phyloP scores from a whole-genome alignment of 2,888 invertebrate genomes.

The Drosophila testacea region DNA sequence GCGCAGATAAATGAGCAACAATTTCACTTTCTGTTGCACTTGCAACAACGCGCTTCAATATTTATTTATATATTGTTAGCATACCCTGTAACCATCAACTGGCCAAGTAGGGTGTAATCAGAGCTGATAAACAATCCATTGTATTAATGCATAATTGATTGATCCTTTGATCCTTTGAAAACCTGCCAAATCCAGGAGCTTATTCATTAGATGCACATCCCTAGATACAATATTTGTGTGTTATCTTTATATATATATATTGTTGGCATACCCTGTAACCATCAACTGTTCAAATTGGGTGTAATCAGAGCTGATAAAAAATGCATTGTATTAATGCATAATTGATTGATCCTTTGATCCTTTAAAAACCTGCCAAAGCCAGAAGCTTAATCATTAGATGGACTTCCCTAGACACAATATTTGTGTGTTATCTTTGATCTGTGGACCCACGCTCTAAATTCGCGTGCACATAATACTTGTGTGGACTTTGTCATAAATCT shows the following conservation, averaged over 20 bases:
- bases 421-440: slow-evolving; percentile 9
- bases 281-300: not conserved
- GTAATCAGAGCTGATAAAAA: not conserved
- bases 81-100: slow-evolving; percentile 5
- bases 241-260: slow-evolving; percentile 25
- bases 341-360: not conserved
- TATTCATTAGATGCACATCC: not conserved
- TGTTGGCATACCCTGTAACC: slow-evolving; percentile 3
- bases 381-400: slow-evolving; percentile 4
- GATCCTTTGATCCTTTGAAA: not conserved
- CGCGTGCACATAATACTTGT: not conserved
- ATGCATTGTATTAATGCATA: not conserved
- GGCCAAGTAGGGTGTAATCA: not conserved
- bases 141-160: not conserved
- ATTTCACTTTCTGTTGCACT: slow-evolving; percentile 67
- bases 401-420: not conserved
- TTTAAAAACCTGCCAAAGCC: not conserved
- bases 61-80: slow-evolving; percentile 19
- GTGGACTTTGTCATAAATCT: slow-evolving; percentile 28
- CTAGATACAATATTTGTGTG: not conserved
- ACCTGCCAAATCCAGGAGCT: slow-evolving; percentile 4
- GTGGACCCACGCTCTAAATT: slow-evolving; percentile 41
- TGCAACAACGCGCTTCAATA: slow-evolving; percentile 27
- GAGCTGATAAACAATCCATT: not conserved
- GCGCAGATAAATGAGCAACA: slow-evolving; percentile 55